Evolutionary conservation across 2,797 vertebrate genomes (phyloP), one percentile per base, ranked within the genome.

Genomic region (Tragelaphus eurycerus): DNA sequence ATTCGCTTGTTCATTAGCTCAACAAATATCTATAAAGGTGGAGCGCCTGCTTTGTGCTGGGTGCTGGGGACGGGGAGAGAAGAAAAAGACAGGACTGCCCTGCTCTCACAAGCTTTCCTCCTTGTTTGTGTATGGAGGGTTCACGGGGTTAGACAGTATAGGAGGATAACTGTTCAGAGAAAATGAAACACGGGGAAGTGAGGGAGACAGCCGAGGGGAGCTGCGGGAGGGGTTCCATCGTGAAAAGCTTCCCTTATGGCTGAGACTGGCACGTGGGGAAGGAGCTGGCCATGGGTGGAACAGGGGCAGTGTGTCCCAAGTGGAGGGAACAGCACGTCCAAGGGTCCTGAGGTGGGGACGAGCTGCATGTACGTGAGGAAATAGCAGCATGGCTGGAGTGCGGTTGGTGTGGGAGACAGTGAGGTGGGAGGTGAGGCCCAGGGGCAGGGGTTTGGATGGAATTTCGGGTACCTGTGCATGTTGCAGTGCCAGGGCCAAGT

Each of bases 321-420:
- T 7, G 2, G 48, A 4, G 34, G 60, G 34, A 17, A 7, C 21
- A 34, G 31, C 34, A 46, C 0, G 5, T 84, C 31, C 55, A 52
- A 59, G 88, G 71, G 79, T 64, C 46, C 86, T 43, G 62, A 14
- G 31, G 95, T 74, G 38, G 25, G 64, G 50, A 78, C 17, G 15
- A n/a, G 50, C 29, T 19, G 13, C 21, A 1, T 13, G 46, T 16
- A 46, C 3, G 27, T 16, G 91, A 52, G 38, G 21, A 21, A 64
- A 50, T 43, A 38, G 29, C 7, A 59, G 17, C 6, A 1, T 0
- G 31, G 64, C 11, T 27, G 43, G 17, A 9, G 29, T 6, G 17
- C 2, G 2, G 54, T 21, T 31, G 4, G 46, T 0, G 4, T 8
- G 52, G 55, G 54, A 31, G 17, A 31, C 17, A 27, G 62, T 1